Conservation (phyloP, 92 coral and sea anemone genomes). For the Umimayanthus chanpuru region DNA sequence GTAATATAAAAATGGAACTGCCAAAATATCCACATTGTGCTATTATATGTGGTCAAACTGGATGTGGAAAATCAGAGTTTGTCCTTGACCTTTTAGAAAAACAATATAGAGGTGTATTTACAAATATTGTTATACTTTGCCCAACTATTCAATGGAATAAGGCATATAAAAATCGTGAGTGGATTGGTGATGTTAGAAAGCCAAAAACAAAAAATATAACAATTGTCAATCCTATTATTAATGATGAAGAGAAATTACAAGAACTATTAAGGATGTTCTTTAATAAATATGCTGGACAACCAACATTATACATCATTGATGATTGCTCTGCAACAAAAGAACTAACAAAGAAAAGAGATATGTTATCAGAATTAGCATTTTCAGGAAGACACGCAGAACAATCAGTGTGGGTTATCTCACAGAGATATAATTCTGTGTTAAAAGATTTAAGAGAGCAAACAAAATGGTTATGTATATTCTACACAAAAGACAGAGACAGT, state of each 20-base stretch:
- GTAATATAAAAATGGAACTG: background rate
- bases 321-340: background rate
- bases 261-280: background rate
- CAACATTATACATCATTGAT: background rate
- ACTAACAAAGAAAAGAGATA: background rate
- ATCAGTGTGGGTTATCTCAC: background rate
- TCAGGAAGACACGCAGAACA: background rate
- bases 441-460: background rate
- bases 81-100: background rate
- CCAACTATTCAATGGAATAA: background rate
- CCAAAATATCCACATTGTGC: slow-evolving; percentile 8
- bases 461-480: background rate
- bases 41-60: background rate
- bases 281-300: background rate
- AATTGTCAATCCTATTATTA: background rate
- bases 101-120: background rate
- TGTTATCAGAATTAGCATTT: background rate
- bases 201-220: no score
- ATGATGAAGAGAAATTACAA: background rate
- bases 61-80: background rate
- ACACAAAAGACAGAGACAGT: background rate
- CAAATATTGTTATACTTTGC: background rate
- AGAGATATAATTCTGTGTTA: background rate
- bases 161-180: background rate
- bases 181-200: background rate